Evolutionary conservation across 2,113 vertebrate species (phyloP), one percentile per base, ranked within the genome.

Genomic region (Cinclus cinclus): DNA sequence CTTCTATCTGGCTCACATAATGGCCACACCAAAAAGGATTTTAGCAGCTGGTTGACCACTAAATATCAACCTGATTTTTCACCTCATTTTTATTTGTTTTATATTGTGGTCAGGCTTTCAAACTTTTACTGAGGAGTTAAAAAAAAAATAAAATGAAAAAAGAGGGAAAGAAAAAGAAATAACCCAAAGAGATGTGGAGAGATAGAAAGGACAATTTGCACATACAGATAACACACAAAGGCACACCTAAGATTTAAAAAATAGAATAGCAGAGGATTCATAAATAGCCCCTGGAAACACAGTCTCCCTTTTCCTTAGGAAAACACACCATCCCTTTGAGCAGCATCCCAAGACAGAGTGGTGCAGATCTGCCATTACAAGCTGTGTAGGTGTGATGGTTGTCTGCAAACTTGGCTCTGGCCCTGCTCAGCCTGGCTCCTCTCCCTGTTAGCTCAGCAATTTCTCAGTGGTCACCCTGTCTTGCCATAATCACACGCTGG

Each of bases 401-500:
- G 92, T 98, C 97, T 97, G 95, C 94, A 98, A 97, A 96, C 95
- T 97, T 97, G 96, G 97, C 97, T 96, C 90, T 75, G 33, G 77
- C 62, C 68, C 90, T 59, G 81, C 95, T 94, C 94, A 97, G 87
- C 95, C 96, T 23, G 13, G 95, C 97, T 97, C 96, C 97, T 90
- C 74, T 95, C 98, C 97, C 97, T 99, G 98, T 99, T 98, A 98
- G 98, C 98, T 99, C 98, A 99, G 99, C 98, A 98, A 97, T 99
- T 99, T 99, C 98, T 96, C 96, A 88, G 98, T 97, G 99, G 99
- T 99, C 98, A 98, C 98, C 95, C 98, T 13, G 98, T 99, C 99
- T 99, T 99, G 97, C 99, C 99, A 99, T 98, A 99, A 99, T 99
- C 98, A 98, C 97, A 98, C 31, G 67, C 98, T 99, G 98, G 98